These are phyloP conservation scores for Julus scandinavius DNA, from an alignment of 2,888 invertebrate genomes.

Conservation along the genomic window DNA sequence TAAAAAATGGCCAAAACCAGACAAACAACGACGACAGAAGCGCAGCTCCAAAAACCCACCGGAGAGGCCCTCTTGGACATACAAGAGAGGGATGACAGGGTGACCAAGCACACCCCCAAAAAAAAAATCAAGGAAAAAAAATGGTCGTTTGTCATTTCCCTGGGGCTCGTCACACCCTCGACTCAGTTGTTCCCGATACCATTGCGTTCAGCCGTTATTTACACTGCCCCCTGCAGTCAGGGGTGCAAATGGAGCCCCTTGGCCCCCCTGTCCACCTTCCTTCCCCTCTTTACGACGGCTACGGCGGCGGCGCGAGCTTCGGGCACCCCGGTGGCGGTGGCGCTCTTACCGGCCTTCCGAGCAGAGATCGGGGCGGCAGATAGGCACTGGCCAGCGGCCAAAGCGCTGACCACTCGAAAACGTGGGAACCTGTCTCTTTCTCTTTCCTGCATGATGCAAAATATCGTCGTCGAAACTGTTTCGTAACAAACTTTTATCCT, in stretches of 20 bases:
- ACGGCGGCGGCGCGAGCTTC: constrained; percentile 1
- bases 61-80: not conserved
- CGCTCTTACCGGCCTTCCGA: not conserved
- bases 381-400: constrained; percentile 8
- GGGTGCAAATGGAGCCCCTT: constrained; percentile 3
- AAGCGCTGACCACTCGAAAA: constrained; percentile 22
- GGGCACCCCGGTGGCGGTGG: not conserved
- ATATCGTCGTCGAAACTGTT: not conserved
- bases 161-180: constrained; percentile 33
- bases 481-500: not conserved
- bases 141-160: constrained; percentile 33
- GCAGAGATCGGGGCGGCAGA: constrained; percentile 12
- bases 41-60: not conserved
- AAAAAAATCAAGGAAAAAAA: not conserved
- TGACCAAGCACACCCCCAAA: not conserved
- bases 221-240: constrained; percentile 3
- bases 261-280: not conserved
- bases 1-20: not conserved
- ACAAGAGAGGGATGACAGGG: not conserved
- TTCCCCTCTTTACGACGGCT: not conserved
- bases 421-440: constrained; percentile 12
- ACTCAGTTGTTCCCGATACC: constrained; percentile 5
- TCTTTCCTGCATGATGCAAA: not conserved
- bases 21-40: constrained; percentile 15
- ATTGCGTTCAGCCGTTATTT: constrained; percentile 18